phyloP scores from a whole-genome alignment of 2,113 vertebrate genomes.

The Pachyramphus minor region DNA sequence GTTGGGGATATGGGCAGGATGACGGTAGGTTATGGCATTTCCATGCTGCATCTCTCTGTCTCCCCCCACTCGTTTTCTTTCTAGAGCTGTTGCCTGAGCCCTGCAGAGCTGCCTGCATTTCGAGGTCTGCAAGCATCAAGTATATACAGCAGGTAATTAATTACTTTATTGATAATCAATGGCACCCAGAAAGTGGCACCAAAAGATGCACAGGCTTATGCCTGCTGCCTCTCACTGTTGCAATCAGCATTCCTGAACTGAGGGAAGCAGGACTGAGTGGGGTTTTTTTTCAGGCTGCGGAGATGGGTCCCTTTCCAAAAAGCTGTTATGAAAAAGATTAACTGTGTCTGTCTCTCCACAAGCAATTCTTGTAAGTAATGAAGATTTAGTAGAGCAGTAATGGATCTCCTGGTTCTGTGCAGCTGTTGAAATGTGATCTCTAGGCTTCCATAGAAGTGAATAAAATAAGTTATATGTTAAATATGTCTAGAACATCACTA shows the following conservation, averaged over 20 bases:
- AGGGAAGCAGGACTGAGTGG: neutral
- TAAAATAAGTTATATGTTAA: neutral
- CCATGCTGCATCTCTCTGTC: neutral
- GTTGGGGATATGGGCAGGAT: constrained; percentile 91
- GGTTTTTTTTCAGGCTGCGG: neutral
- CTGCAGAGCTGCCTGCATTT: constrained; percentile 29
- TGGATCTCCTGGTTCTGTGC: neutral
- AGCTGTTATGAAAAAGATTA: neutral
- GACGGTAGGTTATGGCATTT: constrained; percentile 82
- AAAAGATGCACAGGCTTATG: neutral
- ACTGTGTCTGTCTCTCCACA: neutral
- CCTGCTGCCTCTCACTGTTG: neutral
- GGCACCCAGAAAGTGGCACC: neutral
- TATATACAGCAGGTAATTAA: constrained; percentile 3
- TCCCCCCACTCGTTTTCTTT: neutral
- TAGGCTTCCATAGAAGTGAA: neutral
- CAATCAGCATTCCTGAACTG: neutral
- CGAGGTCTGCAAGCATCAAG: neutral
- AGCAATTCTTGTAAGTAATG: neutral
- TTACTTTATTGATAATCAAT: neutral
- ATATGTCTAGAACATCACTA: neutral
- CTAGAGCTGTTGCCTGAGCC: constrained; percentile 1
- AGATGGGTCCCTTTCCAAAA: neutral
- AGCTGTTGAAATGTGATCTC: neutral
- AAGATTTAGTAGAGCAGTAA: neutral